Percentiles rank a stretch among this genome's conserved stretches.
These are phyloP conservation scores for Noctilio leporinus DNA, from an alignment of 2,113 vertebrate genomes.

Conservation along the genomic window DNA sequence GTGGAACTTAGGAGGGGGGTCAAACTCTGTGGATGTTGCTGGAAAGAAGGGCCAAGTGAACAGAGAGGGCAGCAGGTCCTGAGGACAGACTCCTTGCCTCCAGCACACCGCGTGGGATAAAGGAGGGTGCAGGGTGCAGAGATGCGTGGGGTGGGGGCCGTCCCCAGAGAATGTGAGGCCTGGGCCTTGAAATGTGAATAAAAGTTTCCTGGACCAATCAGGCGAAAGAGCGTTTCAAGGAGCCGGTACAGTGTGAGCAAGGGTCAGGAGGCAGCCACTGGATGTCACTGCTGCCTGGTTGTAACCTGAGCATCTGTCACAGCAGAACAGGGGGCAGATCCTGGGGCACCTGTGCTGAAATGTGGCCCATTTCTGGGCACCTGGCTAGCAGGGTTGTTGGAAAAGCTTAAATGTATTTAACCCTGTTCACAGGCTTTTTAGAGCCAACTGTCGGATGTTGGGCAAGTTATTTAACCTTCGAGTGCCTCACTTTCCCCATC, in stretches of 20 bases:
- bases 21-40: not conserved
- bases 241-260: not conserved
- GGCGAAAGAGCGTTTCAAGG: not conserved
- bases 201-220: not conserved
- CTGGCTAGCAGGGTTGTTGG: not conserved
- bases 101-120: rapidly evolving
- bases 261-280: too few relatives aligned
- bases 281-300: too few relatives aligned
- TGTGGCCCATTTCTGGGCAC: too few relatives aligned
- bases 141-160: not conserved
- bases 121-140: not conserved
- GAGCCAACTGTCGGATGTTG: not conserved
- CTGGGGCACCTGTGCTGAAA: not conserved
- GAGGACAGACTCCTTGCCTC: rapidly evolving
- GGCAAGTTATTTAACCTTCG: not conserved
- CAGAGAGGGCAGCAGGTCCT: not conserved
- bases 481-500: not conserved
- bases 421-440: not conserved
- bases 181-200: not conserved
- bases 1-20: not conserved
- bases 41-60: rapidly evolving
- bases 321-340: not conserved
- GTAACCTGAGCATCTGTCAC: too few relatives aligned
- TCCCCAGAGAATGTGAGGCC: rapidly evolving
- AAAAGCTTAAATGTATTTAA: not conserved